Evolutionary conservation across 1,140 invertebrate species (phyloP).

Genomic region (Pseudobourletiella spinata): DNA sequence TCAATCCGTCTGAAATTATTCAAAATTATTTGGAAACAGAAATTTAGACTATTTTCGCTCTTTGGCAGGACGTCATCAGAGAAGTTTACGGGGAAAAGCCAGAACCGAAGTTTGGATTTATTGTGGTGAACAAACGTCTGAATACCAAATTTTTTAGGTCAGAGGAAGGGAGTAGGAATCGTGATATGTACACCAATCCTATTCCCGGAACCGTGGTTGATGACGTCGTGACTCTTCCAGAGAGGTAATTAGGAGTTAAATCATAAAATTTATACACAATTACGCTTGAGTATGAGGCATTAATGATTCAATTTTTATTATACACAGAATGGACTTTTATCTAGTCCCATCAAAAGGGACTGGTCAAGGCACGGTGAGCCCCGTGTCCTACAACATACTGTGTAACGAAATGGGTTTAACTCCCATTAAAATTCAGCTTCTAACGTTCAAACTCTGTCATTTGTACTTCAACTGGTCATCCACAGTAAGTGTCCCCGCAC

Average conservation of each 20-base stretch:
- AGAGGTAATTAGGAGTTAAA: conserved; percentile 62
- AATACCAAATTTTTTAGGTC: conserved; percentile 45
- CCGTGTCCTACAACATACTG: conserved; percentile 70
- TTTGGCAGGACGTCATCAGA: background rate
- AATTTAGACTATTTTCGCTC: too few species aligned
- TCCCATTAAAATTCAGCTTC: conserved; percentile 64
- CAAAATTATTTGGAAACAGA: background rate
- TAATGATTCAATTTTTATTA: too few species aligned
- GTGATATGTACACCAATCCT: conserved; percentile 43
- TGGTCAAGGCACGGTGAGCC: conserved; percentile 65
- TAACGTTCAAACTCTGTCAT: conserved; percentile 83
- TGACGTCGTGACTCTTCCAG: conserved; percentile 50
- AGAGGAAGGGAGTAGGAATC: conserved; percentile 37
- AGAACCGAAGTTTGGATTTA: conserved; percentile 40
- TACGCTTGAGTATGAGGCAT: too few species aligned
- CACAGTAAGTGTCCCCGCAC: conserved; percentile 80
- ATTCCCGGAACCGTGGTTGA: conserved; percentile 51
- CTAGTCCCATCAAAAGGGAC: conserved; percentile 63
- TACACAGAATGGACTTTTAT: conserved; percentile 65
- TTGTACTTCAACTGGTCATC: conserved; percentile 94
- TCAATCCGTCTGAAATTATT: too few species aligned
- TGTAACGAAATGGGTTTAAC: conserved; percentile 45
- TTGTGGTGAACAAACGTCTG: conserved; percentile 51
- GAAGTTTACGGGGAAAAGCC: background rate
- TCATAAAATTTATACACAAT: too few species aligned